Base-by-base conservation (phyloP, 1,140 invertebrate species). In the Sesamia nonagrioides region DNA sequence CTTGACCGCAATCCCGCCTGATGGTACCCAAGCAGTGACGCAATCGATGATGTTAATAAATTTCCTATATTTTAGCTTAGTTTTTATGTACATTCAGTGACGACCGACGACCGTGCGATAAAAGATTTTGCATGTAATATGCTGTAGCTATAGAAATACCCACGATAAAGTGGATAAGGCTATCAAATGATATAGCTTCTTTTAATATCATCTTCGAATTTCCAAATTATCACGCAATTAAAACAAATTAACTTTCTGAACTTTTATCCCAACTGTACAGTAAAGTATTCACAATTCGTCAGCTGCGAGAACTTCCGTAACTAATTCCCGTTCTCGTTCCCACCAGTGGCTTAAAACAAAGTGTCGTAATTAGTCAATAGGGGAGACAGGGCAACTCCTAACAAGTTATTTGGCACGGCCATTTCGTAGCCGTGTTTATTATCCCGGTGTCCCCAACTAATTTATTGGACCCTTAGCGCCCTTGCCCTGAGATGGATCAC, bases 401-500 rank as follows among this genome's bases (percentile, higher is more conserved):
- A 89, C 90, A 89, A 92, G 89, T 91, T 92, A 91, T 92, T 92
- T 89, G 86, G 86, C 83, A 73, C 75, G 81, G 86, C 84, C 85
- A 89, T 89, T 91, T 84, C 86, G 83, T 77, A 37, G 82, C 84
- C 82, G 86, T 90, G 90, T 92, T 91, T 93, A 92, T 93, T 92
- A 92, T 89, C 89, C 85, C 50, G 81, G 81, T 92, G 92, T 93
- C 92, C 92, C 92, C 90, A 89, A 90, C 88, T 93, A 92, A 93
- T 92, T 93, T 93, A 93, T 92, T 86, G 86, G 82, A 84, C 90
- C 89, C 90, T 91, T 91, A 90, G 82, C 89, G 86, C 90, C 92
- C 91, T 91, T 89, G 86, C 78, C 81, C 86, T 86, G 79, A 91
- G 92, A 93, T 91, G 91, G 89, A 93, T 93, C 88, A 85, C 91